These are phyloP conservation scores for Papilio glaucus DNA, from an alignment of 1,140 invertebrate genomes.

Conservation along the genomic window DNA sequence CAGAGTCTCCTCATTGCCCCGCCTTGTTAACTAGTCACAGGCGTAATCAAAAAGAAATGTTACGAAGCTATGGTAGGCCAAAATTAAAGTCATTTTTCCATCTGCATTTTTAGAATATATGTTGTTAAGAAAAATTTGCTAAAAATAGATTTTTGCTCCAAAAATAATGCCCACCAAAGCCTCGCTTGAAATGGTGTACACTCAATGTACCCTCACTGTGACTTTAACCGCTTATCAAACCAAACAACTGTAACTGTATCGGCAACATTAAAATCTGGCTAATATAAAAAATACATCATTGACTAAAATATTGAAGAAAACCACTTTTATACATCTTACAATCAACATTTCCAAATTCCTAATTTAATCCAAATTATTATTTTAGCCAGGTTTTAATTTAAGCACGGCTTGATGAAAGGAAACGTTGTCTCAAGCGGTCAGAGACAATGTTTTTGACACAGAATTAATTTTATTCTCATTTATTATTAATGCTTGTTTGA, in stretches of 20 bases:
- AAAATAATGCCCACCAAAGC: conserved; percentile 36
- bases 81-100: conserved; percentile 18
- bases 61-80: conserved; percentile 21
- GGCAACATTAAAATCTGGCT: conserved; percentile 39
- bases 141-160: conserved; percentile 37
- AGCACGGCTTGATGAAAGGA: conserved; percentile 61
- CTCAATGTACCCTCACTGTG: conserved; percentile 46
- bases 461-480: conserved; percentile 49
- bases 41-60: conserved; percentile 30
- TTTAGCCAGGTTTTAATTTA: conserved; percentile 54
- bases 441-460: conserved; percentile 66
- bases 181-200: conserved; percentile 31
- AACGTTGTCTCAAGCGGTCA: conserved; percentile 72
- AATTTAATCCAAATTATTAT: conserved; percentile 39
- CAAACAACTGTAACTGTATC: conserved; percentile 40
- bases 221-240: conserved; percentile 52
- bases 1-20: conserved; percentile 64
- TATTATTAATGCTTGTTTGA: conserved; percentile 58
- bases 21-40: conserved; percentile 73
- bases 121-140: conserved; percentile 38
- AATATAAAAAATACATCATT: conserved; percentile 36
- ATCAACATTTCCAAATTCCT: conserved; percentile 16
- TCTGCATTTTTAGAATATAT: conserved; percentile 31
- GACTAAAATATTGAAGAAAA: conserved; percentile 35
- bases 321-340: conserved; percentile 33